Percentiles rank a stretch among this genome's conserved stretches.
phyloP scores from a whole-genome alignment of 2,113 vertebrate genomes.

The Sinosuthora webbiana region DNA sequence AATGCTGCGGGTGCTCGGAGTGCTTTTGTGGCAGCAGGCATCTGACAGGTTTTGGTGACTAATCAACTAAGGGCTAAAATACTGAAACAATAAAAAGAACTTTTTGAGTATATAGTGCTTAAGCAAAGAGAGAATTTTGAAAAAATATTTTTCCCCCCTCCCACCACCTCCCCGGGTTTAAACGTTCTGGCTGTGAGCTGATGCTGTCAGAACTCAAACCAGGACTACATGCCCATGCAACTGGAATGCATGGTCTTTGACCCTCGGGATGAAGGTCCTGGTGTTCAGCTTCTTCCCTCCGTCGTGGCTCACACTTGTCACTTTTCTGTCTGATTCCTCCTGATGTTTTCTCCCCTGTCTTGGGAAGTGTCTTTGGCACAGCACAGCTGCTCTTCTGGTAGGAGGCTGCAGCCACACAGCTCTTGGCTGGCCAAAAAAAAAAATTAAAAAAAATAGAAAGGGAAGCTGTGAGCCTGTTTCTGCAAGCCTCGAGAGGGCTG shows the following conservation, averaged over 20 bases:
- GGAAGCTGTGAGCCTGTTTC: conserved; percentile 36
- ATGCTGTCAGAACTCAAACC: not conserved
- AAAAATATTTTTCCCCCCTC: conserved; percentile 7
- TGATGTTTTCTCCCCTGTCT: not conserved
- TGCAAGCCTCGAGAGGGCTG: conserved; percentile 47
- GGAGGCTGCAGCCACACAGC: not conserved
- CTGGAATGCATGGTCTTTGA: not conserved
- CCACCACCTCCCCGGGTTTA: not conserved
- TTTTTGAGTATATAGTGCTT: conserved; percentile 1
- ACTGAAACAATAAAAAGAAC: conserved; percentile 43
- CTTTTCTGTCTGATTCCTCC: not conserved
- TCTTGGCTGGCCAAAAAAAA: not conserved
- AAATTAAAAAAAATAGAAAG: not conserved
- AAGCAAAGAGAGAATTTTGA: conserved; percentile 33
- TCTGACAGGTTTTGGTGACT: conserved; percentile 43
- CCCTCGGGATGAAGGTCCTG: not conserved
- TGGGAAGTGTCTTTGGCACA: not conserved
- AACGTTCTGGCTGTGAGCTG: not conserved
- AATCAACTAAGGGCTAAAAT: conserved; percentile 71
- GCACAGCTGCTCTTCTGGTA: conserved; percentile 25
- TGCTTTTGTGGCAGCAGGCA: not conserved
- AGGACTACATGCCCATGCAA: not conserved
- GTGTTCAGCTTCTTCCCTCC: not conserved
- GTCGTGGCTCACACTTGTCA: not conserved
- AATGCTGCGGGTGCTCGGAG: not conserved